Conservation (phyloP, 2,888 invertebrate genomes). For the Aromia moschata region DNA sequence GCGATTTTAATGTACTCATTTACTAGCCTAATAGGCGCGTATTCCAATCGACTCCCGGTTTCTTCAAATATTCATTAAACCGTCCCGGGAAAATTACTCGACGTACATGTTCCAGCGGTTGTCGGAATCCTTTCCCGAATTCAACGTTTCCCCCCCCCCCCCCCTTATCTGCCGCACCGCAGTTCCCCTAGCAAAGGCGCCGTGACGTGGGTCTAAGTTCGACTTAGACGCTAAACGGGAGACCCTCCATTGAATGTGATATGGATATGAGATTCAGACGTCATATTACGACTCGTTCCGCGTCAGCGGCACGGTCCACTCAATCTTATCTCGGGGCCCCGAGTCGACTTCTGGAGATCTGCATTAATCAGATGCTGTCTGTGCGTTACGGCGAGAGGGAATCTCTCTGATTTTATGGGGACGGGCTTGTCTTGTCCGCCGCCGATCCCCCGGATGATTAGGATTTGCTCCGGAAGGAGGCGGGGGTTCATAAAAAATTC, state of each 20-base stretch:
- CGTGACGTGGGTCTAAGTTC: conserved; percentile 16
- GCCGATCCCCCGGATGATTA: neutral
- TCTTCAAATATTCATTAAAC: no score
- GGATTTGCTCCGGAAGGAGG: neutral
- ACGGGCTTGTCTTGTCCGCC: neutral
- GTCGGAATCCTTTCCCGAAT: no score
- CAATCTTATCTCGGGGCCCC: conserved; percentile 17
- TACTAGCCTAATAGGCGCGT: no score
- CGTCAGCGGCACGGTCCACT: conserved; percentile 29
- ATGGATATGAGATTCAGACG: conserved; percentile 26
- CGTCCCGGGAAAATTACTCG: no score
- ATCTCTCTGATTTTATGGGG: neutral
- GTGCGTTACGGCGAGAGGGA: neutral
- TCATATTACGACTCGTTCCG: no score
- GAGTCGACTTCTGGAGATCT: neutral
- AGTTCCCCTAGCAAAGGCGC: neutral
- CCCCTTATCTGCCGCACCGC: no score
- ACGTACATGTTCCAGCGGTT: no score
- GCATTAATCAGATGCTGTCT: conserved; percentile 1
- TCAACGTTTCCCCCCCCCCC: no score
- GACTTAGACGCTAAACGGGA: conserved; percentile 10
- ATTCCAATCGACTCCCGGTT: no score
- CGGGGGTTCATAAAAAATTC: neutral
- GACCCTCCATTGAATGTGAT: conserved; percentile 24
- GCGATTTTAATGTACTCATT: no score